Conservation (phyloP, 1,140 invertebrate species). For the Copidosoma floridanum region DNA sequence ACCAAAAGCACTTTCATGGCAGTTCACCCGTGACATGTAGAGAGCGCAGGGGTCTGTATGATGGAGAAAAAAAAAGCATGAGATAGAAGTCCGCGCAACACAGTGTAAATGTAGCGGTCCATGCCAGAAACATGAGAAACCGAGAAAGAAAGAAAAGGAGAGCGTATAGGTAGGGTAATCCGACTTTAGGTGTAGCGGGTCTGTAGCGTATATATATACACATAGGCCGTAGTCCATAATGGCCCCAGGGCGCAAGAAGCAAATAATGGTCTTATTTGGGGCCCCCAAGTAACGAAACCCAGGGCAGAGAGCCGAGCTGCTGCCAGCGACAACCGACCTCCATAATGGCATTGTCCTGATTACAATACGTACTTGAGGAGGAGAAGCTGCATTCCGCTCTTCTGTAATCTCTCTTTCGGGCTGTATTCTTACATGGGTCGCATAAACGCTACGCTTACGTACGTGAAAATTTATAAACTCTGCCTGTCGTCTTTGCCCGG, state of each 20-base stretch:
- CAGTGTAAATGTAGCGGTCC: conserved; percentile 22
- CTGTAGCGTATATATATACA: conserved; percentile 11
- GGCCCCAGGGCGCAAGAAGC: conserved; percentile 34
- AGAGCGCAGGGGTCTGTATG: background rate
- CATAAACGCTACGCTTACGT: conserved; percentile 22
- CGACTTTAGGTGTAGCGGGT: conserved; percentile 30
- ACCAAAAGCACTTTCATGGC: too few species aligned
- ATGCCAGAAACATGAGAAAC: conserved; percentile 34
- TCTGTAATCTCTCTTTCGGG: conserved; percentile 26
- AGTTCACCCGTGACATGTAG: too few species aligned
- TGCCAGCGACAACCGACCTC: conserved; percentile 22
- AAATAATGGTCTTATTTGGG: conserved; percentile 44
- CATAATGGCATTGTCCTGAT: conserved; percentile 35
- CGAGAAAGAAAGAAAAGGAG: too few species aligned
- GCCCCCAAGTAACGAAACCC: conserved; percentile 35
- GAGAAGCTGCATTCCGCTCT: conserved; percentile 29
- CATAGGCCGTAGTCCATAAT: background rate
- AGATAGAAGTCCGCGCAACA: conserved; percentile 19
- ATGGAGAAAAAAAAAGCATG: conserved; percentile 7
- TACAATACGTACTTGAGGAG: conserved; percentile 31
- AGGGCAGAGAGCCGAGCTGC: background rate
- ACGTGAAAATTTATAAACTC: conserved; percentile 19
- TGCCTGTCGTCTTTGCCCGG: too few species aligned
- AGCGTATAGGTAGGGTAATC: conserved; percentile 33
- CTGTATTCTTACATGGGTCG: conserved; percentile 16